These are phyloP conservation scores for Pithys albifrons DNA, from an alignment of 2,113 vertebrate genomes.

Conservation along the genomic window DNA sequence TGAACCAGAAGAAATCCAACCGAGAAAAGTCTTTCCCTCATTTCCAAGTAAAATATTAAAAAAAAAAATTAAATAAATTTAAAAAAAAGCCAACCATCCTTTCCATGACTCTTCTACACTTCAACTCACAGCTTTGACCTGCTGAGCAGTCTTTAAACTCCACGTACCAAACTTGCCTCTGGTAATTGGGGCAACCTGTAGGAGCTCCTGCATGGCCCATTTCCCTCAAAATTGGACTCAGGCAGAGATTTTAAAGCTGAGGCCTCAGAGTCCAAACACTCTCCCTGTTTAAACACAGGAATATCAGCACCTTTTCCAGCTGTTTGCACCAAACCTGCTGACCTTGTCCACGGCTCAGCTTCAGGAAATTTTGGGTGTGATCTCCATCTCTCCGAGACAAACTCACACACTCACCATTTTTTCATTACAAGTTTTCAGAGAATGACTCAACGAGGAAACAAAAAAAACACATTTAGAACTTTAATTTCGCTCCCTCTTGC, in stretches of 20 bases:
- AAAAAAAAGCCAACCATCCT: neutral
- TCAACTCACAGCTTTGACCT: neutral
- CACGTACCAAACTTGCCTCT: rapidly evolving
- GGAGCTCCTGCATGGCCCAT: neutral
- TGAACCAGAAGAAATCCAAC: neutral
- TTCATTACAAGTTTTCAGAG: neutral
- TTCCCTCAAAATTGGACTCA: neutral
- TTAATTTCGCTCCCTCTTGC: neutral
- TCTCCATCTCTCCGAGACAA: neutral
- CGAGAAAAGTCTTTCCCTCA: rapidly evolving
- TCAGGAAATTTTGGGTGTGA: neutral
- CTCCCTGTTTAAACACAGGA: neutral
- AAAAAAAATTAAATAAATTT: too few relatives aligned
- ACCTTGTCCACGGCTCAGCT: neutral
- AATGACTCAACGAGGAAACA: neutral
- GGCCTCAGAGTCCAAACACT: neutral
- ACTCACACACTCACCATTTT: too few relatives aligned
- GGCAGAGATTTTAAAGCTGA: rapidly evolving
- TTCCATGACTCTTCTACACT: rapidly evolving
- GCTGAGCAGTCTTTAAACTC: neutral
- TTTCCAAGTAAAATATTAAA: neutral
- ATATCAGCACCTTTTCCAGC: too few relatives aligned
- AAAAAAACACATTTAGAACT: neutral
- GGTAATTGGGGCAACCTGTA: rapidly evolving
- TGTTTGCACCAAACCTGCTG: neutral